These are phyloP conservation scores for Fundulus diaphanus DNA, from an alignment of 2,797 vertebrate genomes.

Conservation along the genomic window DNA sequence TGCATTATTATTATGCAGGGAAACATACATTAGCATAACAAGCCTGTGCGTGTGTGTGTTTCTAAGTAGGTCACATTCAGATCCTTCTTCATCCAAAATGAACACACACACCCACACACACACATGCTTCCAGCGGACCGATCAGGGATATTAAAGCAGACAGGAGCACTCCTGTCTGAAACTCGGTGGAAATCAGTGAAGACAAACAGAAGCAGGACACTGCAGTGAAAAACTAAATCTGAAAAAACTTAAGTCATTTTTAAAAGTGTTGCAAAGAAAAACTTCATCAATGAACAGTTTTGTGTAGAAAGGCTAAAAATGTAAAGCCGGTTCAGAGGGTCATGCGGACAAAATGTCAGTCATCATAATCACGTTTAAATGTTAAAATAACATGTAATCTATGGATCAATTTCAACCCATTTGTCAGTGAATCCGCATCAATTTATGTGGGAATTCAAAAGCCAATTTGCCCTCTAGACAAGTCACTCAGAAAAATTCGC, in stretches of 20 bases:
- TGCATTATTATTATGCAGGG: constrained; percentile 66
- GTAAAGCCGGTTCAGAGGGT: not conserved
- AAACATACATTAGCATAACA: constrained; percentile 68
- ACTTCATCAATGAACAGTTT: not conserved
- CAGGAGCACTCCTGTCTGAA: constrained; percentile 35
- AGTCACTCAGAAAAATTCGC: not conserved
- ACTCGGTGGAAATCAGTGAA: constrained; percentile 18
- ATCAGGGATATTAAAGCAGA: constrained; percentile 57
- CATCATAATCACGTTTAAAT: too few relatives aligned
- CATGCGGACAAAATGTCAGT: not conserved
- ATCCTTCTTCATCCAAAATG: constrained; percentile 45
- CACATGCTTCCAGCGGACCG: constrained; percentile 26
- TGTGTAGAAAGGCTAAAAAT: not conserved
- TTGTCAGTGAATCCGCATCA: not conserved
- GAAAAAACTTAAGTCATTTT: not conserved
- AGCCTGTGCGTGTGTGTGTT: constrained; percentile 43
- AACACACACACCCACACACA: constrained; percentile 19
- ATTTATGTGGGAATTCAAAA: not conserved
- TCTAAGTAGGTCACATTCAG: constrained; percentile 68
- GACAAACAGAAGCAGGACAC: constrained; percentile 20
- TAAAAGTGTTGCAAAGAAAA: not conserved
- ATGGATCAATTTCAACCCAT: not conserved
- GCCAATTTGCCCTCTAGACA: not conserved
- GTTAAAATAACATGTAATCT: not conserved
- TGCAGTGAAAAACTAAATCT: not conserved